These are phyloP conservation scores for Cinclus cinclus DNA, from an alignment of 2,113 vertebrate genomes.

Conservation along the genomic window DNA sequence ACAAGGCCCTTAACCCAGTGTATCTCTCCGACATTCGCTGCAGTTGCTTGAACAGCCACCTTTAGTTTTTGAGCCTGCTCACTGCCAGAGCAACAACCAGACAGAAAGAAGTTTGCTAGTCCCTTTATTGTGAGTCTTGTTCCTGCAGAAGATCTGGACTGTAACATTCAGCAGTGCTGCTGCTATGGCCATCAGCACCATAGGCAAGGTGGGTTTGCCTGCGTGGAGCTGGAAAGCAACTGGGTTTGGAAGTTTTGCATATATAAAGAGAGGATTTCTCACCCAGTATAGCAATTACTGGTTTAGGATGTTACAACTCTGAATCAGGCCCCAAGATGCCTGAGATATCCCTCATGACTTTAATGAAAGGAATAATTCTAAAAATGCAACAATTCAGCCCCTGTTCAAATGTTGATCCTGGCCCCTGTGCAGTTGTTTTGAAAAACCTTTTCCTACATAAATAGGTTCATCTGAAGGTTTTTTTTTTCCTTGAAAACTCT, in stretches of 20 bases:
- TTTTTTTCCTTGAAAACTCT: neutral
- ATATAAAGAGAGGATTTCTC: neutral
- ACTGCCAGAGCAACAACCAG: neutral
- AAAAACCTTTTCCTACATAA: conserved; percentile 53
- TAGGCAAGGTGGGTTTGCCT: neutral
- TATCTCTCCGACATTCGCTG: neutral
- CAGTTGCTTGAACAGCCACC: neutral
- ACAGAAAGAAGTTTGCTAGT: neutral
- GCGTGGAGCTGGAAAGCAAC: neutral
- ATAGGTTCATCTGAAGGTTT: conserved; percentile 56
- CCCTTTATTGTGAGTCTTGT: neutral
- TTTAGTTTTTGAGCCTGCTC: neutral
- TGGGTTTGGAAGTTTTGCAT: neutral
- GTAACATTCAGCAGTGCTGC: neutral
- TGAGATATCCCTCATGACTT: conserved; percentile 43
- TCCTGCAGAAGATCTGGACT: neutral
- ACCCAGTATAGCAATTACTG: neutral
- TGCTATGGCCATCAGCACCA: neutral
- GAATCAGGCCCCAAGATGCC: conserved; percentile 27
- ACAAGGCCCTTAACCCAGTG: neutral
- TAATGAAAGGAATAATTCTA: conserved; percentile 76
- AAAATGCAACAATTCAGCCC: conserved; percentile 58
- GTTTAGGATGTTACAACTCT: conserved; percentile 49
- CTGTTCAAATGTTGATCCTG: conserved; percentile 73
- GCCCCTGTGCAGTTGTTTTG: conserved; percentile 58